These are phyloP conservation scores for Nylanderia fulva DNA, from an alignment of 1,140 invertebrate genomes.

Conservation along the genomic window DNA sequence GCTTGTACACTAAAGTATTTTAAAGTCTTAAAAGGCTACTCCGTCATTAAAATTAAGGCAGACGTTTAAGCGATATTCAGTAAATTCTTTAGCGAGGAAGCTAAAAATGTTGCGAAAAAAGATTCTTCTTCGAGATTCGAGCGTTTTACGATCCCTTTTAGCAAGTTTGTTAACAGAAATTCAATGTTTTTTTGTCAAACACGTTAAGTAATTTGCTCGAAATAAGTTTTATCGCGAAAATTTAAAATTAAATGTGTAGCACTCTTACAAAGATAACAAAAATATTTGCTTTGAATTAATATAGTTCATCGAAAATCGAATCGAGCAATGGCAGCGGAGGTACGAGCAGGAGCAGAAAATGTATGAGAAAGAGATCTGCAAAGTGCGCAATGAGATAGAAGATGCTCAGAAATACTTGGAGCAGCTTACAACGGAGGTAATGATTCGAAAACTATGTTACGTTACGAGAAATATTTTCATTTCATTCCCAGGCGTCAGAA, in stretches of 20 bases:
- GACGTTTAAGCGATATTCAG: neutral
- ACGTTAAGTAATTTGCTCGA: neutral
- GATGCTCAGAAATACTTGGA: constrained; percentile 71
- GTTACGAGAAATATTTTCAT: constrained; percentile 42
- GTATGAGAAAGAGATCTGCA: constrained; percentile 78
- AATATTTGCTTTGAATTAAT: constrained; percentile 49
- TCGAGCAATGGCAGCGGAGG: constrained; percentile 76
- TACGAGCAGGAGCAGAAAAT: constrained; percentile 75
- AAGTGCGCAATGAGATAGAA: constrained; percentile 79
- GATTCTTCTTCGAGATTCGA: neutral
- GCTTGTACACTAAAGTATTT: neutral
- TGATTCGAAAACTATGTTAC: constrained; percentile 6
- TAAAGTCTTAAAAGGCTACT: constrained; percentile 20
- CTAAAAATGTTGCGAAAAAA: constrained; percentile 7
- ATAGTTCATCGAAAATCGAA: constrained; percentile 76
- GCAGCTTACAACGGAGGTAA: constrained; percentile 80
- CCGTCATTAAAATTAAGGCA: constrained; percentile 17
- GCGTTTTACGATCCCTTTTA: neutral
- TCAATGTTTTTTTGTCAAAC: neutral
- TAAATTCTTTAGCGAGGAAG: neutral
- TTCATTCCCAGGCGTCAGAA: constrained; percentile 3
- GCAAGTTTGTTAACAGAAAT: neutral
- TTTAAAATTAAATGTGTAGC: constrained; percentile 15
- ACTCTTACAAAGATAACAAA: constrained; percentile 21
- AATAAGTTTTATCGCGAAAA: constrained; percentile 17